phyloP scores from a whole-genome alignment of 2,797 vertebrate species.

The Syngnathus rostellatus region DNA sequence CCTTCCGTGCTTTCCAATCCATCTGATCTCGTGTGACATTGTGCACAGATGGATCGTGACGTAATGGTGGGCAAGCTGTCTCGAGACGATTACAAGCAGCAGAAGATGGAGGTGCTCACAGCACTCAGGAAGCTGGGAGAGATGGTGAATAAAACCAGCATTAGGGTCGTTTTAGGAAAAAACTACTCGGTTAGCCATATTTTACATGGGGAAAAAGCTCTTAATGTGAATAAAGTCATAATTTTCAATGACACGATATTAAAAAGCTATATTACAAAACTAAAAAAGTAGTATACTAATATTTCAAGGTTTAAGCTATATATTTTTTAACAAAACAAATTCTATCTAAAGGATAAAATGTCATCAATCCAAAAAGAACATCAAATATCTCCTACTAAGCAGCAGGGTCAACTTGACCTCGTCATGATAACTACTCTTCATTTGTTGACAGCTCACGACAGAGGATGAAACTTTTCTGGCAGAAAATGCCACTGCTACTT shows the following conservation, averaged over 20 bases:
- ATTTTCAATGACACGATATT: too few species aligned
- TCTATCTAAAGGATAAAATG: too few species aligned
- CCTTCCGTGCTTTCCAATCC: not conserved
- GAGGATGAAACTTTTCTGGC: slow-evolving; percentile 85
- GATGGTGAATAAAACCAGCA: slow-evolving; percentile 71
- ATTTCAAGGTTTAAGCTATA: too few species aligned
- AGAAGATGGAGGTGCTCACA: slow-evolving; percentile 94
- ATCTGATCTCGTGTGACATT: slow-evolving; percentile 23
- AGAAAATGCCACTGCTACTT: slow-evolving; percentile 80
- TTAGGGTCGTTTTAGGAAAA: not conserved
- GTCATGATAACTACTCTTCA: not conserved
- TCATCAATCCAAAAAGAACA: too few species aligned
- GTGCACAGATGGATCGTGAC: slow-evolving; percentile 87
- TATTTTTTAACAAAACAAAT: too few species aligned
- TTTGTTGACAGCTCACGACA: slow-evolving; percentile 72
- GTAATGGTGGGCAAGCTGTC: slow-evolving; percentile 90
- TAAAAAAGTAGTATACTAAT: too few species aligned
- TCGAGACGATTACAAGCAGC: slow-evolving; percentile 78
- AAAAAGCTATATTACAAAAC: too few species aligned
- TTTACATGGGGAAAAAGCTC: too few species aligned
- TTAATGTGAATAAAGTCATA: too few species aligned
- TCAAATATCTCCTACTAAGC: not conserved
- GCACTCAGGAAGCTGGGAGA: slow-evolving; percentile 93
- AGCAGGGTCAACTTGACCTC: not conserved
- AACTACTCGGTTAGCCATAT: not conserved